Conservation (phyloP, 2,888 invertebrate species). For the Agrochola lychnidis region DNA sequence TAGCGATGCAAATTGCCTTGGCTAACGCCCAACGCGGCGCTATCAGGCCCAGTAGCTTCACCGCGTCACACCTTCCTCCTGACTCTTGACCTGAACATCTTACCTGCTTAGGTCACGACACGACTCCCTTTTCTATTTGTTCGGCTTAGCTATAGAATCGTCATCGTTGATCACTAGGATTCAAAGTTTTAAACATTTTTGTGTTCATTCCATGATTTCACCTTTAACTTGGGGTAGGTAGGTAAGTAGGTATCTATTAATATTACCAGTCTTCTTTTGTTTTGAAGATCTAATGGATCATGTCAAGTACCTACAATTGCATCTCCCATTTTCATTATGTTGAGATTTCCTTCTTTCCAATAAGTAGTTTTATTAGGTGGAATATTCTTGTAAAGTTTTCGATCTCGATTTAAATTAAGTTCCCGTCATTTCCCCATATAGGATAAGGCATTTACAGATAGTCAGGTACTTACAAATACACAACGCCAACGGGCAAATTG, state of each 20-base stretch:
- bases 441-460: slow-evolving; percentile 11
- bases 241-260: no score
- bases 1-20: slow-evolving; percentile 91
- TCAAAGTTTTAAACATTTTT: neutral
- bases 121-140: neutral
- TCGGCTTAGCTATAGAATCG: neutral
- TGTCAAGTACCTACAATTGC: neutral
- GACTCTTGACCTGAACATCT: slow-evolving; percentile 76
- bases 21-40: slow-evolving; percentile 90
- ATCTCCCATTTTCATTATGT: neutral
- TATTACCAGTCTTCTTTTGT: neutral
- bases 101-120: slow-evolving; percentile 43
- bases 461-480: neutral
- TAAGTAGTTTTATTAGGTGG: neutral
- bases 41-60: slow-evolving; percentile 81
- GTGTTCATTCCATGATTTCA: slow-evolving; percentile 9
- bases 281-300: neutral
- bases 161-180: neutral
- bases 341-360: neutral
- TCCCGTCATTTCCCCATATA: slow-evolving; percentile 9
- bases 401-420: neutral
- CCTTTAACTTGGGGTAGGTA: neutral
- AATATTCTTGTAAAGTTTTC: neutral
- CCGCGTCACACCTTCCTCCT: slow-evolving; percentile 79
- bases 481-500: slow-evolving; percentile 57